Percentiles rank a stretch among this genome's conserved stretches.
phyloP scores from a whole-genome alignment of 2,797 vertebrate genomes.

The Manis pentadactyla region DNA sequence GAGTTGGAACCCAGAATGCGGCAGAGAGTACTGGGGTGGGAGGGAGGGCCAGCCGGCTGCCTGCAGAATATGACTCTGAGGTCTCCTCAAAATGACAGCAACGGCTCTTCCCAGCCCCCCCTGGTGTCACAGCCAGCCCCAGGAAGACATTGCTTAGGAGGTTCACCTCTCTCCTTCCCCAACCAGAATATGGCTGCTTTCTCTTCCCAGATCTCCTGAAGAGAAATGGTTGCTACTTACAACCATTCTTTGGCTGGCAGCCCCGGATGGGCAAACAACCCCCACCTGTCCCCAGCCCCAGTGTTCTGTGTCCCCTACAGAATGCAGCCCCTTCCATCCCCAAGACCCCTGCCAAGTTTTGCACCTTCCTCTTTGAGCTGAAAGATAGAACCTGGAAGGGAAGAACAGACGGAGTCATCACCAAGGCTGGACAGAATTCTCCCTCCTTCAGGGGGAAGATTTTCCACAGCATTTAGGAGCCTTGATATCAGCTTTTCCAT shows the following conservation, averaged over 20 bases:
- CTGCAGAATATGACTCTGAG: not conserved
- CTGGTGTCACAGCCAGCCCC: not conserved
- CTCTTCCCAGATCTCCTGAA: not conserved
- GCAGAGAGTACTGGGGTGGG: too few relatives aligned
- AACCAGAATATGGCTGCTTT: rapidly evolving
- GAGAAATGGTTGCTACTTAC: not conserved
- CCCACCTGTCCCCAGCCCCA: too few relatives aligned
- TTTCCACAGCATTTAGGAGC: not conserved
- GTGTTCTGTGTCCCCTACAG: not conserved
- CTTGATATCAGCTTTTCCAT: rapidly evolving
- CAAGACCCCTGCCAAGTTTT: too few relatives aligned
- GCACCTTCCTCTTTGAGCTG: not conserved
- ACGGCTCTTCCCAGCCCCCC: not conserved
- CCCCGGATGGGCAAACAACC: too few relatives aligned
- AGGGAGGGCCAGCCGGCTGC: not conserved
- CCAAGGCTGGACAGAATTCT: not conserved
- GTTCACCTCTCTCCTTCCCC: too few relatives aligned
- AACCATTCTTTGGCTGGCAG: not conserved
- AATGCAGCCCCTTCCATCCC: not conserved
- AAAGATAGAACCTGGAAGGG: rapidly evolving
- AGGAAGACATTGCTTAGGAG: not conserved
- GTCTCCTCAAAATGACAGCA: not conserved
- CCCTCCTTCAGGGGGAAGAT: not conserved
- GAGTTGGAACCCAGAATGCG: not conserved
- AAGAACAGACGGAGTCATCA: rapidly evolving